Evolutionary conservation across 2,888 invertebrate species (phyloP), one percentile per base, ranked within the genome.

Genomic region (Pegoplata infirma): DNA sequence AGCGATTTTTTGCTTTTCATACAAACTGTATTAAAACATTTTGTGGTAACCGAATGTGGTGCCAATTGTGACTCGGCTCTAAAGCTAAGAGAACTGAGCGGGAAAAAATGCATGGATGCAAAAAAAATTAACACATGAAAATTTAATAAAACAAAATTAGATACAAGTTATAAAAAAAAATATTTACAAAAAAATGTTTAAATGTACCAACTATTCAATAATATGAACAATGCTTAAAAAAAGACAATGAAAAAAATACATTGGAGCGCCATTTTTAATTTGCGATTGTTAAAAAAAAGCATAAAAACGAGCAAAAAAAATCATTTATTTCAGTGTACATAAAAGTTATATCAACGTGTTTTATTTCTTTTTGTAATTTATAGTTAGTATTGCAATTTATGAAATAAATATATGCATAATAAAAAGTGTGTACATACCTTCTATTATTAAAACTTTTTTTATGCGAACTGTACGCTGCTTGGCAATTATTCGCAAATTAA

Each of bases 231-330:
- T 40, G 1, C 1, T 40, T 2, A 40, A 23, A 59, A 40, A 10
- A 25, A 23, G 25, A 3, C 3, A 6, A 5, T n/a, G 16, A 58
- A 28, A 36, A 47, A 58, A 17, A 5, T 46, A 75, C 55, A 63
- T 44, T 64, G 73, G 46, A 81, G 78, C 82, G 83, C 83, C 83
- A 83, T 82, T 83, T 82, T 83, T 80, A 80, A 81, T 81, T 76
- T 79, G 64, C 40, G 8, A 44, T 16, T 68, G 32, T 25, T 10
- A 12, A 61, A 49, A 28, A 59, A 21, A 63, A 3, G 21, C 12
- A 51, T 21, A 23, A 0, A 5, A 49, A 17, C 5, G 17, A 46
- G 53, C 69, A 64, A 16, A 49, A 76, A n/a, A 61, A 25, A 14
- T n/a, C 53, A 59, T 36, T 49, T 10, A 16, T 53, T 55, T 40